Evolutionary conservation across 2,113 vertebrate species (phyloP).

Genomic region (Hemichromis elongatus): DNA sequence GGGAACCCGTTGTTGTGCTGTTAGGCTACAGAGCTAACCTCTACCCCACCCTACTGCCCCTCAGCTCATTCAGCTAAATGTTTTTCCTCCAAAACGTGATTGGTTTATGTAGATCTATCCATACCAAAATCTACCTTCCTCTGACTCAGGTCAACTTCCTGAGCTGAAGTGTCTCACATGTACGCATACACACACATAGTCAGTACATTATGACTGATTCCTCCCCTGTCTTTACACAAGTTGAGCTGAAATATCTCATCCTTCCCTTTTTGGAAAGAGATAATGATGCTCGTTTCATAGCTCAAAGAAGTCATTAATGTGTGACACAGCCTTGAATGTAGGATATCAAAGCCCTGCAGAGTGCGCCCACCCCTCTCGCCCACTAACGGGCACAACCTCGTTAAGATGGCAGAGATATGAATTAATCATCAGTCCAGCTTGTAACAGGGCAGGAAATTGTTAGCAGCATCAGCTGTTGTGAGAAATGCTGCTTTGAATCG

Average conservation of each 20-base stretch:
- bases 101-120: neutral
- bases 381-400: conserved; percentile 29
- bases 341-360: conserved; percentile 47
- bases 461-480: conserved; percentile 30
- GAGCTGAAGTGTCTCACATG: neutral
- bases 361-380: neutral
- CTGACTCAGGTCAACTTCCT: neutral
- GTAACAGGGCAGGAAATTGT: conserved; percentile 38
- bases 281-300: conserved; percentile 53
- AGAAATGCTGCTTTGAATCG: conserved; percentile 38
- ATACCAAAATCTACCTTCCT: neutral
- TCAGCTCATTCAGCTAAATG: neutral
- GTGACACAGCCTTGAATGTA: conserved; percentile 53
- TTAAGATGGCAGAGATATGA: conserved; percentile 46
- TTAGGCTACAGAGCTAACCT: neutral
- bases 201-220: neutral
- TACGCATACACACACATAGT: neutral
- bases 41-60: neutral
- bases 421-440: conserved; percentile 50
- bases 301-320: conserved; percentile 58
- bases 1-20: neutral
- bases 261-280: conserved; percentile 35
- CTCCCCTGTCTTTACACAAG: conserved; percentile 9
- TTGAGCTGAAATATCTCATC: conserved; percentile 31
- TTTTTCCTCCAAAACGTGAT: neutral